Conservation (phyloP, 2,888 invertebrate species). For the Netelia inedita region DNA sequence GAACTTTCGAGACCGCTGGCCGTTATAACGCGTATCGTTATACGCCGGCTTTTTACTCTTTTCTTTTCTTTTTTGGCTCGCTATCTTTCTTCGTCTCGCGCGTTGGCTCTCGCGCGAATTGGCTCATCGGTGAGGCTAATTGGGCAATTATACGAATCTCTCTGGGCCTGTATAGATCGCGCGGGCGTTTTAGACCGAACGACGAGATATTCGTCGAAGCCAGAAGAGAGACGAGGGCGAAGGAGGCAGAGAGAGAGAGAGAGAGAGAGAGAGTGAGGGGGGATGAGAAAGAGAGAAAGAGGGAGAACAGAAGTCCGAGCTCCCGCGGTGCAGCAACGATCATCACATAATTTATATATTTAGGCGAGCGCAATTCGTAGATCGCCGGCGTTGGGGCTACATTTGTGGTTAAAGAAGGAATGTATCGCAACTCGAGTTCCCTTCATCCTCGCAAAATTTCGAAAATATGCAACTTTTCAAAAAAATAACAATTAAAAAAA, state of each 20-base stretch:
- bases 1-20: slow-evolving; percentile 20
- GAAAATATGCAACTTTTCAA: too few species aligned
- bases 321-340: slow-evolving; percentile 9
- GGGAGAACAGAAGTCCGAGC: neutral
- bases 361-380: slow-evolving; percentile 33
- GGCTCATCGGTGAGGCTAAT: slow-evolving; percentile 76
- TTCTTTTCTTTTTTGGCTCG: slow-evolving; percentile 44
- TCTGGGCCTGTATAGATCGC: slow-evolving; percentile 54
- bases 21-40: slow-evolving; percentile 43
- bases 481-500: too few species aligned
- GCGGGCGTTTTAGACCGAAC: slow-evolving; percentile 48
- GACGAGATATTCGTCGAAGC: slow-evolving; percentile 56
- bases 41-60: slow-evolving; percentile 45
- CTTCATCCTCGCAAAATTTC: too few species aligned
- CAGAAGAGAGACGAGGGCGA: neutral
- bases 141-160: slow-evolving; percentile 74
- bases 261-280: slow-evolving; percentile 5
- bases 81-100: slow-evolving; percentile 50
- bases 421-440: too few species aligned
- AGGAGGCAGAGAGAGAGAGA: neutral
- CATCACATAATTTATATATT: slow-evolving; percentile 20
- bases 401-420: neutral
- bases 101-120: slow-evolving; percentile 69
- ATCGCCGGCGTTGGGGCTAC: slow-evolving; percentile 6
- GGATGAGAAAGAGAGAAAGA: neutral